Evolutionary conservation across 2,113 vertebrate genomes (phyloP).

Genomic region (Dermatemys mawii): DNA sequence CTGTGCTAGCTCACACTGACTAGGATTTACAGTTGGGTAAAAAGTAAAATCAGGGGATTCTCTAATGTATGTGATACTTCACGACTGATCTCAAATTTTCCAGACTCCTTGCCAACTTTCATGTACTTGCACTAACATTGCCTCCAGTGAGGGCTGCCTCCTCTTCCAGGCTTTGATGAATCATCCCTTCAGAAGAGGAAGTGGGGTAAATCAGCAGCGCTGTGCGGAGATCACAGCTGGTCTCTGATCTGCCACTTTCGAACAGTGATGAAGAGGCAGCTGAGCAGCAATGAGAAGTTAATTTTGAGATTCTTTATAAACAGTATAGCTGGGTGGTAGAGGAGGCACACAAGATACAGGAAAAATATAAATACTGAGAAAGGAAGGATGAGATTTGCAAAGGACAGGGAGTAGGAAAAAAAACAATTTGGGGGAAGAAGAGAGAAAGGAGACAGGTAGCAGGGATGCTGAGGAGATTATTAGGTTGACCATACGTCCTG

Average conservation of each 20-base stretch:
- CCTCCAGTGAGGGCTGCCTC: not conserved
- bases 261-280: not conserved
- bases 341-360: not conserved
- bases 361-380: not conserved
- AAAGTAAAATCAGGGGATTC: not conserved
- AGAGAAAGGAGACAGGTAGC: not conserved
- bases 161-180: not conserved
- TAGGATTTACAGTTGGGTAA: not conserved
- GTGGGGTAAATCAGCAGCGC: not conserved
- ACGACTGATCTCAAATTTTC: not conserved
- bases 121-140: not conserved
- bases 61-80: not conserved
- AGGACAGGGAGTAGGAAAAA: not conserved
- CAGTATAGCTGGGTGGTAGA: not conserved
- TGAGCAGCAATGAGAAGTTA: not conserved
- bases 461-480: not conserved
- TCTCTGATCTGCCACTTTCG: not conserved
- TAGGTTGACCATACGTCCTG: too few relatives aligned
- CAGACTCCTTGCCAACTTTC: not conserved
- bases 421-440: not conserved
- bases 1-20: not conserved
- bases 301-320: not conserved
- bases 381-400: not conserved
- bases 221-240: not conserved
- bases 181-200: not conserved